Evolutionary conservation across 1,140 invertebrate genomes (phyloP).

Genomic region (Hetaerina americana): DNA sequence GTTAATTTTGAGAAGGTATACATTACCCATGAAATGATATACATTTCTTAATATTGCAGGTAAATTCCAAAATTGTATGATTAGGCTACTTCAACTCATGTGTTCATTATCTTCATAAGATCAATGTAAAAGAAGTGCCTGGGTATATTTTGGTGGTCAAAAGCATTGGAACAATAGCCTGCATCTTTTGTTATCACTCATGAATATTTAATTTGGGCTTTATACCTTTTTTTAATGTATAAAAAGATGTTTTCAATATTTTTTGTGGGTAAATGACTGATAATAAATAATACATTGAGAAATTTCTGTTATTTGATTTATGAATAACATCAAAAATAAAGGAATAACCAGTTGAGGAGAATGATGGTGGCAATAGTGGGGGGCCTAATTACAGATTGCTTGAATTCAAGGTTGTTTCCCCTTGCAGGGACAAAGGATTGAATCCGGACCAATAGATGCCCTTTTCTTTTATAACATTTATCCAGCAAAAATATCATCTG

Average conservation of each 20-base stretch:
- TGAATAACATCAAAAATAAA: no score
- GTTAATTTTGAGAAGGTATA: background rate
- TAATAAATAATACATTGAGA: background rate
- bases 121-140: background rate
- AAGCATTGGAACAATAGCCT: background rate
- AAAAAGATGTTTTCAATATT: background rate
- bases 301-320: background rate
- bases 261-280: background rate
- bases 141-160: background rate
- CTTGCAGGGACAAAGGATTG: no score
- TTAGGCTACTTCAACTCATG: background rate
- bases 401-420: no score
- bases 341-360: no score
- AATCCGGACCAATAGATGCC: no score
- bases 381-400: no score
- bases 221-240: background rate
- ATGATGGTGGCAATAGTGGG: no score
- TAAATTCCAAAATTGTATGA: background rate
- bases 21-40: background rate
- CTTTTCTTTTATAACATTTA: no score
- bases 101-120: background rate
- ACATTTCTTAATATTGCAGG: background rate
- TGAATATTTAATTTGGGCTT: background rate
- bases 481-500: no score
- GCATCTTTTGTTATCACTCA: background rate